Evolutionary conservation across 2,113 vertebrate genomes (phyloP), one percentile per base, ranked within the genome.

Genomic region (Columba janthina): DNA sequence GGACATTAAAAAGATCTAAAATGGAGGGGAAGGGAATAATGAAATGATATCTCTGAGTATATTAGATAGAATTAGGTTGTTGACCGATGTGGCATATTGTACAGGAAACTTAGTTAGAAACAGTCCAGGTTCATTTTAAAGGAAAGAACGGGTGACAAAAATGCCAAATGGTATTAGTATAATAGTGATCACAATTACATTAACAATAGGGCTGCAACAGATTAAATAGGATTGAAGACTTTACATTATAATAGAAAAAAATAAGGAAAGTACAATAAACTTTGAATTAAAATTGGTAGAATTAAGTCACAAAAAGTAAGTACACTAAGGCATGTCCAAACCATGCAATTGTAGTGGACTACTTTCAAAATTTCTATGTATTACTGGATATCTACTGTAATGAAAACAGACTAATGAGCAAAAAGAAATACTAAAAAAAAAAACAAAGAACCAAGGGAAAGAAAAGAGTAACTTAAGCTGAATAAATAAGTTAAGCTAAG

Each of bases 1-100:
- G 29, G 19, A 51, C 10, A 65, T 56, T 76, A 34, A 73, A 58
- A 73, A 53, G 15, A 58, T 51, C 12, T 71, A 77, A 90, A 86
- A 83, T 64, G 12, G 13, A 81, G 14, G 12, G 72, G 65, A 72
- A 71, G 7, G 12, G 17, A 93, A 60, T 56, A 78, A 88, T 22
- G 17, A 93, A 91, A 58, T 0, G 0, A 28, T 9, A 5, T 25
- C 11, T 72, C 34, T 48, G 29, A 44, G 9, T 53, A 40, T n/a
- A 60, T 42, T 34, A 15, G 5, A 29, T 42, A 67, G 31, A 84
- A 86, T 70, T 81, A 57, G n/a, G 34, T 57, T 65, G 32, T 38
- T 90, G 85, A 72, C 50, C 50, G 85, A 12, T 61, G 14, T 1
- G 1, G 6, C 60, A 18, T 82, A 67, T 64, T 2, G 1, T 66